Evolutionary conservation across 2,888 invertebrate species (phyloP), one percentile per base, ranked within the genome.

Genomic region (Blastobasis adustella): DNA sequence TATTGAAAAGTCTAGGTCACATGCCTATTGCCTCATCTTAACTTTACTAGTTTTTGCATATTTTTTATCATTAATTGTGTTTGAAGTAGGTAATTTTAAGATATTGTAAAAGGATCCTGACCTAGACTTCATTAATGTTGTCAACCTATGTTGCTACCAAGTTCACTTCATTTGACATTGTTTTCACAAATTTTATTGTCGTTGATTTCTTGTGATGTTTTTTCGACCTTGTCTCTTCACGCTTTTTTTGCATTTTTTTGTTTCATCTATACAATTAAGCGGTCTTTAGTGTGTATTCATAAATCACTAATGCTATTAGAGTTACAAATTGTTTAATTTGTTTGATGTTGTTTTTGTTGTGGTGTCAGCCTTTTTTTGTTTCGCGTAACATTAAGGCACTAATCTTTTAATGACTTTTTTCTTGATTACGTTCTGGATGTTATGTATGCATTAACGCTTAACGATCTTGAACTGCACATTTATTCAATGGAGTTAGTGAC

Each of bases 221-320:
- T 58, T 49, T 49, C 44, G 54, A 45, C 52, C 53, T 57, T 50
- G 54, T 60, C 60, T 61, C 57, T 59, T 54, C 46, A 54, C 45
- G 61, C 57, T 65, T 65, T 63, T 62, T 66, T 52, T 49, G 54
- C 10, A 58, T 57, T 54, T 65, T 65, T 63, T 67, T 65, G 60
- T 57, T 49, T 52, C 57, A 47, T 53, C 49, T 56, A 53, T 59
- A 62, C 60, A 58, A 60, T 65, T 63, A 61, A 62, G 53, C 52
- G 46, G 58, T 51, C 53, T 60, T 59, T 60, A 60, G 58, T 61
- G 56, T 61, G 61, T 59, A 58, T 61, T 60, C 59, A 65, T 67
- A 63, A 65, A 64, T 65, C 60, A 65, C 62, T 61, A 58, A 61
- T 56, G 54, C 54, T 59, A 59, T 67, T 64, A 63, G 60, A 53